Evolutionary conservation across 2,797 vertebrate species (phyloP).

Genomic region (Coranthus polyacanthus): DNA sequence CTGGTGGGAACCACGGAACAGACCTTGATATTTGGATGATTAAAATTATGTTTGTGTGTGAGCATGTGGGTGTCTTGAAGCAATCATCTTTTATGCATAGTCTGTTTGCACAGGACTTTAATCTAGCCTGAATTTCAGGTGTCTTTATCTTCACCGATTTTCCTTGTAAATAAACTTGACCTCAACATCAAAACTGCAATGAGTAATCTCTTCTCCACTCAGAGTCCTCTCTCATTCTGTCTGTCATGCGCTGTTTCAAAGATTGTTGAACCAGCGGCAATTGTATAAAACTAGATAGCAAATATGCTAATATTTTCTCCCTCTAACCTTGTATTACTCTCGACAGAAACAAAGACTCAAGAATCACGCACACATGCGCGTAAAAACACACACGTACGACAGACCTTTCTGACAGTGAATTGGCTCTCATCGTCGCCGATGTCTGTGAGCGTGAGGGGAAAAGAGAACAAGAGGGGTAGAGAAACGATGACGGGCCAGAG

Average conservation of each 20-base stretch:
- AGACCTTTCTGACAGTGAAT: constrained; percentile 50
- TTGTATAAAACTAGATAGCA: constrained; percentile 44
- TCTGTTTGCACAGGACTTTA: constrained; percentile 48
- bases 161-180: constrained; percentile 64
- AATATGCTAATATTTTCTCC: constrained; percentile 58
- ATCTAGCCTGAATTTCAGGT: constrained; percentile 50
- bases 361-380: constrained; percentile 1
- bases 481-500: constrained; percentile 58
- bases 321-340: constrained; percentile 55
- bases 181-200: constrained; percentile 43
- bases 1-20: constrained; percentile 25
- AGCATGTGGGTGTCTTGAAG: constrained; percentile 47
- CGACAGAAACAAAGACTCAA: constrained; percentile 49
- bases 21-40: constrained; percentile 48
- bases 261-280: constrained; percentile 36
- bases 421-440: constrained; percentile 49
- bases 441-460: constrained; percentile 30
- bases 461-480: constrained; percentile 24
- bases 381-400: constrained; percentile 12
- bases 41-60: constrained; percentile 41
- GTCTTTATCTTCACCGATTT: constrained; percentile 56
- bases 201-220: constrained; percentile 44
- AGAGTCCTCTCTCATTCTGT: constrained; percentile 11
- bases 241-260: constrained; percentile 42
- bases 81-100: constrained; percentile 56